Evolutionary conservation across 2,888 invertebrate genomes (phyloP), one percentile per base, ranked within the genome.

Genomic region (Gibbula magus): DNA sequence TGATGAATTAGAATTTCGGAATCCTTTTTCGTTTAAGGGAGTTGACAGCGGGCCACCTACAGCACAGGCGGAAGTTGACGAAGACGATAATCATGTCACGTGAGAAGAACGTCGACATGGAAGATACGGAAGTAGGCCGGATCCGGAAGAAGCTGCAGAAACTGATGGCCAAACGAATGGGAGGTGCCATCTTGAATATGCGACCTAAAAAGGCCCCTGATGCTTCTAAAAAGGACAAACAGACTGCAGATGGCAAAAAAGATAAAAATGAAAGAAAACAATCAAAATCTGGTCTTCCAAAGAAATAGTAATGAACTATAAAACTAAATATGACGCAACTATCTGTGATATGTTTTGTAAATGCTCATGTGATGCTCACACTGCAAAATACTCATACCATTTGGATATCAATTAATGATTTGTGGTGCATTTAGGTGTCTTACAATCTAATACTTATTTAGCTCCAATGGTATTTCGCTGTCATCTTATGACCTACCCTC

Each of bases 41-140:
- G 79, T 81, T 91, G 32, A 88, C 90, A 84, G 86, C 86, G 2
- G 91, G 89, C 0, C 89, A 91, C 80, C 86, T 86, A 18, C 86
- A 86, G 29, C 89, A 91, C 81, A 79, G 88, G 61, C 81, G 85
- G 51, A 88, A 89, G 76, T 83, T 89, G 82, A 88, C 84, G 54
- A 86, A 86, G 66, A 87, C 89, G 82, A 85, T 87, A 66, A 82
- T 85, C 74, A 86, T 87, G 10, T 84, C 88, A 0, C 85, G 85
- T 51, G 87, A 88, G 39, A 79, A 83, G 22, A 81, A 85, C 16
- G 79, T 87, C 18, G 86, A 86, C 79, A 84, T 88, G 29, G 89
- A 89, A 73, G 88, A 89, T 25, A 89, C 90, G 3, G 90, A 90
- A 8, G 86, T 90, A 1, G 89, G 88, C 2, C 84, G 88, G 45